Evolutionary conservation across 2,113 vertebrate genomes (phyloP).

Genomic region (Rissa tridactyla): DNA sequence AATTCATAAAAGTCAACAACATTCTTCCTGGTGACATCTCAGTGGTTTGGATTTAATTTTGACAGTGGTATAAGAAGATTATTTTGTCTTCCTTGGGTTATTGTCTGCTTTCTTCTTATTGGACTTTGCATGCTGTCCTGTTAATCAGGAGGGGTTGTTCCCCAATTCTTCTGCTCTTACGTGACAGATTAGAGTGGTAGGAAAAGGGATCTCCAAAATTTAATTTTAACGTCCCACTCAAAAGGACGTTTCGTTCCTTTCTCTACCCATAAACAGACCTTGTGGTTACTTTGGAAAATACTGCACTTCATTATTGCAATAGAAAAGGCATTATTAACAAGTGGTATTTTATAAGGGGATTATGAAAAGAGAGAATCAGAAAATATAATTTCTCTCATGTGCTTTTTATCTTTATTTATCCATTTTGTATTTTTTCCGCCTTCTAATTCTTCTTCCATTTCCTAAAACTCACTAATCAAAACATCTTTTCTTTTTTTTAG

Average conservation of each 20-base stretch:
- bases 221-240: neutral
- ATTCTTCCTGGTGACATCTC: neutral
- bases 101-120: neutral
- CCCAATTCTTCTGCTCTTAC: neutral
- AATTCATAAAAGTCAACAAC: neutral
- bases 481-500: conserved; percentile 67
- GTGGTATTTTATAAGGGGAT: neutral
- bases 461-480: conserved; percentile 66
- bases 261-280: neutral
- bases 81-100: neutral
- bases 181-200: neutral
- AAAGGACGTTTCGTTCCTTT: neutral
- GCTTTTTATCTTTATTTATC: conserved; percentile 59
- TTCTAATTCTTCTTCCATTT: conserved; percentile 54
- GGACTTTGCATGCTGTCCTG: neutral
- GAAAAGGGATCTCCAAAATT: neutral
- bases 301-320: neutral
- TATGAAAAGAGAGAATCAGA: neutral
- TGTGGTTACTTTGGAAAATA: neutral
- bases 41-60: neutral
- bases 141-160: neutral
- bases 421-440: conserved; percentile 41
- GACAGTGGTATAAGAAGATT: neutral
- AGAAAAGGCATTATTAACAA: neutral
- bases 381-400: neutral